Evolutionary conservation across 1,140 invertebrate species (phyloP).

Genomic region (Yoshiicerus persimilis): DNA sequence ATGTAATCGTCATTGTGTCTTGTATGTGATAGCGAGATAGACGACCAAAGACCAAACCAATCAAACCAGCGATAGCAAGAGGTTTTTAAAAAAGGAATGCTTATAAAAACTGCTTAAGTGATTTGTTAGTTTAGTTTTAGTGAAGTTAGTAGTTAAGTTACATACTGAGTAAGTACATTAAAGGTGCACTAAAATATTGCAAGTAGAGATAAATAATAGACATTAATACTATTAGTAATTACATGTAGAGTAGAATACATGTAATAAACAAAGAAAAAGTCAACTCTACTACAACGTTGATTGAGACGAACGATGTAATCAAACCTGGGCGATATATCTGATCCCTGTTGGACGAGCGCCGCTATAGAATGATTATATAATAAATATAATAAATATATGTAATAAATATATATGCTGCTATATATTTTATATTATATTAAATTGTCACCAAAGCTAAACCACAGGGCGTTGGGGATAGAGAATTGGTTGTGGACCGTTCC

Average conservation of each 20-base stretch:
- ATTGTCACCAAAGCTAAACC: slow-evolving; percentile 62
- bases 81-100: slow-evolving; percentile 16
- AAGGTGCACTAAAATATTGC: neutral
- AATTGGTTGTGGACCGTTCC: slow-evolving; percentile 61
- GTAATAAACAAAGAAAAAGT: neutral
- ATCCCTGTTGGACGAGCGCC: slow-evolving; percentile 70
- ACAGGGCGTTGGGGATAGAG: slow-evolving; percentile 66
- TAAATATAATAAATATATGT: slow-evolving; percentile 32
- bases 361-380: slow-evolving; percentile 52
- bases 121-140: neutral
- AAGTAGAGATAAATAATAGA: neutral
- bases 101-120: neutral
- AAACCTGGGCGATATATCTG: slow-evolving; percentile 66
- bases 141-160: neutral
- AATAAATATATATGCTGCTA: neutral
- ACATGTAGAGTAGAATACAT: neutral
- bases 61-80: slow-evolving; percentile 28
- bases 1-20: neutral
- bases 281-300: neutral
- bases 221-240: neutral
- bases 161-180: neutral
- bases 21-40: neutral
- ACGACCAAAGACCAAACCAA: neutral
- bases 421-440: no score
- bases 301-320: neutral